Evolutionary conservation across 2,797 vertebrate species (phyloP).

Genomic region (Galago senegalensis): DNA sequence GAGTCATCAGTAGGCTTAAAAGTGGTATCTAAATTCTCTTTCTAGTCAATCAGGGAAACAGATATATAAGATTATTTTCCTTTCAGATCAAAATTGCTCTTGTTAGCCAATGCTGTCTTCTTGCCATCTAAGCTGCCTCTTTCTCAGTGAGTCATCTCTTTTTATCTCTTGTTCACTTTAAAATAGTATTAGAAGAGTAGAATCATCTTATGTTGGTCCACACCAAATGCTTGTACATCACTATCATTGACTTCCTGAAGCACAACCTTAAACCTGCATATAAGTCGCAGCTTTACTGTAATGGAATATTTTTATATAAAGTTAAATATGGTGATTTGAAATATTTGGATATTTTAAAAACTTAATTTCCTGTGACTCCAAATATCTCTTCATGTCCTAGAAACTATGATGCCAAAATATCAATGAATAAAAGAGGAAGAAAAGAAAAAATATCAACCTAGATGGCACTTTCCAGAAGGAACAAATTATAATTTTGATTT

Average conservation of each 20-base stretch:
- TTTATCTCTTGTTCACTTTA: background rate
- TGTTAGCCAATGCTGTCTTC: background rate
- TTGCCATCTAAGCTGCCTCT: background rate
- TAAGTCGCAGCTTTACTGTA: background rate
- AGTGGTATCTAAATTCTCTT: background rate
- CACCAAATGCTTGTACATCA: background rate
- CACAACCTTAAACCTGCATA: background rate
- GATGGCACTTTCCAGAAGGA: background rate
- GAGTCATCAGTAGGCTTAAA: background rate
- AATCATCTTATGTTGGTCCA: background rate
- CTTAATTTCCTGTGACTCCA: background rate
- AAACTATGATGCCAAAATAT: background rate
- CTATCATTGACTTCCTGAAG: background rate
- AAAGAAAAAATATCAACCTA: background rate
- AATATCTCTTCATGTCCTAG: background rate
- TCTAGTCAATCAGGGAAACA: background rate
- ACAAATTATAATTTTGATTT: no score
- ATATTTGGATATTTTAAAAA: slow-evolving; percentile 10
- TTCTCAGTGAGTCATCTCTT: background rate
- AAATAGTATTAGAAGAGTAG: background rate
- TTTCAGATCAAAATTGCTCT: background rate
- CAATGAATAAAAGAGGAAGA: background rate
- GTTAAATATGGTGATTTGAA: background rate
- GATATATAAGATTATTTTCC: background rate
- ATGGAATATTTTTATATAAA: background rate